A percentile compares a stretch with the other conserved stretches of the same genome.
phyloP scores from a whole-genome alignment of 2,113 vertebrate species.

The Dicerorhinus sumatrensis region DNA sequence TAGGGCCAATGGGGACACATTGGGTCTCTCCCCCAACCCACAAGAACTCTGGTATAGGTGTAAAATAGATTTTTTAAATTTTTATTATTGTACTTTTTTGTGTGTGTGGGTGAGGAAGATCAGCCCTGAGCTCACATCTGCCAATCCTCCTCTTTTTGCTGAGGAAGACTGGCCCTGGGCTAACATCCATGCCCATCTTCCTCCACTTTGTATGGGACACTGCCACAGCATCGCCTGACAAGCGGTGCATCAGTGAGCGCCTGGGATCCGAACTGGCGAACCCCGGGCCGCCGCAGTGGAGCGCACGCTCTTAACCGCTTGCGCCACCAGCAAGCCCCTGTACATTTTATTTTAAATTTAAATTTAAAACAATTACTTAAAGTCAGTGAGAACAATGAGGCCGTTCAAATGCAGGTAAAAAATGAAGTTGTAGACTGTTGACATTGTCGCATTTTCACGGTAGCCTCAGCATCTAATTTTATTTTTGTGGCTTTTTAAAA shows the following conservation, averaged over 20 bases:
- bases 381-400: background rate
- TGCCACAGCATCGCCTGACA: too few relatives aligned
- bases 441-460: constrained; percentile 36
- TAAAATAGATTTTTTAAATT: background rate
- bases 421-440: constrained; percentile 3
- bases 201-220: too few relatives aligned
- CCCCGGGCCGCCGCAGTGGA: too few relatives aligned
- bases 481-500: background rate
- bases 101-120: too few relatives aligned
- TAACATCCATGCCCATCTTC: too few relatives aligned
- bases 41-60: background rate
- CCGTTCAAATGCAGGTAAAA: constrained; percentile 3
- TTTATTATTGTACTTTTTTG: constrained; percentile 7
- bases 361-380: constrained; percentile 43
- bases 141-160: too few relatives aligned
- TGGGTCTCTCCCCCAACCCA: background rate
- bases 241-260: too few relatives aligned
- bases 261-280: too few relatives aligned
- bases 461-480: background rate
- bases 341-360: constrained; percentile 42
- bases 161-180: too few relatives aligned
- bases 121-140: too few relatives aligned
- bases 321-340: too few relatives aligned
- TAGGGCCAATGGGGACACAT: background rate
- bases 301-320: too few relatives aligned